A percentile compares a stretch with the other conserved stretches of the same genome.
Evolutionary conservation across 2,113 vertebrate species (phyloP).

Genomic region (Pampusana beccarii): DNA sequence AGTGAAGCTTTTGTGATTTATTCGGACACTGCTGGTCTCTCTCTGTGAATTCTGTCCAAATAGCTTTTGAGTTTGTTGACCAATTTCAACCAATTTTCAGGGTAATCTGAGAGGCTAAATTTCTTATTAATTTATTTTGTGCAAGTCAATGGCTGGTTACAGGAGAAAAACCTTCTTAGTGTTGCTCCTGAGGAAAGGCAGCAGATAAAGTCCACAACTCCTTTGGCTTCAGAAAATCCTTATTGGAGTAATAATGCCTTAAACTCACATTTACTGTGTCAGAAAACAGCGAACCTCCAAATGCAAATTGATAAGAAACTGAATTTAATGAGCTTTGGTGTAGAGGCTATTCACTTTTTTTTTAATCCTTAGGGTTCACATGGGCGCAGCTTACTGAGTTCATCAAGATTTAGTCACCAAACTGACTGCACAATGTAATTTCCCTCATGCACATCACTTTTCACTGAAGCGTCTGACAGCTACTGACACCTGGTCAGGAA

Average conservation of each 20-base stretch:
- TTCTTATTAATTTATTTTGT: neutral
- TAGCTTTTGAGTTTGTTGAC: neutral
- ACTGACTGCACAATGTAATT: neutral
- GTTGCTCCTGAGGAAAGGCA: neutral
- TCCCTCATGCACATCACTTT: neutral
- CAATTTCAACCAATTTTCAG: neutral
- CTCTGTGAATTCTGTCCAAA: neutral
- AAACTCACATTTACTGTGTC: neutral
- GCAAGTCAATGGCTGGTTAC: neutral
- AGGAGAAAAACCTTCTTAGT: neutral
- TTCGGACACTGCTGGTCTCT: neutral
- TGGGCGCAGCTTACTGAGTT: neutral
- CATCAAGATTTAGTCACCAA: neutral
- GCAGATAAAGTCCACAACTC: neutral
- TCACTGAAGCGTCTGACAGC: neutral
- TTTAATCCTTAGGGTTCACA: neutral
- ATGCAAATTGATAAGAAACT: neutral
- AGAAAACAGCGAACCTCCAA: neutral
- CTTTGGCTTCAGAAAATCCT: neutral
- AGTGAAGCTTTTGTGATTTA: slow-evolving; percentile 4
- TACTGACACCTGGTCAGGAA: neutral
- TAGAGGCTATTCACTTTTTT: neutral
- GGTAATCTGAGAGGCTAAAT: neutral
- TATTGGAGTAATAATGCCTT: neutral
- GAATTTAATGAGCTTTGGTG: neutral